phyloP scores from a whole-genome alignment of 2,797 vertebrate genomes.

The Epinephelus awoara region DNA sequence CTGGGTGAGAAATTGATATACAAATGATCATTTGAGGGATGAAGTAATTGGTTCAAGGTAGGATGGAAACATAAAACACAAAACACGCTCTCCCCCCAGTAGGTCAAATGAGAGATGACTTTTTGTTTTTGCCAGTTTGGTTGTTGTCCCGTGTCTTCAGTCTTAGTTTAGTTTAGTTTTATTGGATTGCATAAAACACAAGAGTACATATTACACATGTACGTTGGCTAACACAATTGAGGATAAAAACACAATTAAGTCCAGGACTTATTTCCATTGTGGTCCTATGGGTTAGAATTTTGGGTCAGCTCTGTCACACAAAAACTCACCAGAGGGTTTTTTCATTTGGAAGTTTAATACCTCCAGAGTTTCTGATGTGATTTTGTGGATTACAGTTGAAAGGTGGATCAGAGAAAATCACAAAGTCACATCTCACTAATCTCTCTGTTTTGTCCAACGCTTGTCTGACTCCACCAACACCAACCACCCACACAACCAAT shows the following conservation, averaged over 20 bases:
- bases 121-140: not conserved
- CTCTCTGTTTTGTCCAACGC: not conserved
- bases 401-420: slow-evolving; percentile 49
- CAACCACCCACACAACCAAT: slow-evolving; percentile 5
- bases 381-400: slow-evolving; percentile 42
- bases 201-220: too few species aligned
- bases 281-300: slow-evolving; percentile 12
- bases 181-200: too few species aligned
- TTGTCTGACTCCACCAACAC: not conserved
- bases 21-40: too few species aligned
- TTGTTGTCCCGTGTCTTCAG: not conserved
- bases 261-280: too few species aligned
- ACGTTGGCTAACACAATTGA: too few species aligned
- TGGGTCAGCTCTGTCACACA: not conserved
- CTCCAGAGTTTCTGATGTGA: slow-evolving; percentile 3
- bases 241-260: too few species aligned
- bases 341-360: slow-evolving; percentile 41
- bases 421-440: slow-evolving; percentile 35
- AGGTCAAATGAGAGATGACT: not conserved
- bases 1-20: too few species aligned
- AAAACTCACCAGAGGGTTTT: slow-evolving; percentile 14
- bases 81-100: not conserved
- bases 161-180: not conserved
- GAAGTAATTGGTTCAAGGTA: too few species aligned
- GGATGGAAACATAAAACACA: not conserved